Evolutionary conservation across 2,797 vertebrate species (phyloP), one percentile per base, ranked within the genome.

Genomic region (Epinephelus coioides): DNA sequence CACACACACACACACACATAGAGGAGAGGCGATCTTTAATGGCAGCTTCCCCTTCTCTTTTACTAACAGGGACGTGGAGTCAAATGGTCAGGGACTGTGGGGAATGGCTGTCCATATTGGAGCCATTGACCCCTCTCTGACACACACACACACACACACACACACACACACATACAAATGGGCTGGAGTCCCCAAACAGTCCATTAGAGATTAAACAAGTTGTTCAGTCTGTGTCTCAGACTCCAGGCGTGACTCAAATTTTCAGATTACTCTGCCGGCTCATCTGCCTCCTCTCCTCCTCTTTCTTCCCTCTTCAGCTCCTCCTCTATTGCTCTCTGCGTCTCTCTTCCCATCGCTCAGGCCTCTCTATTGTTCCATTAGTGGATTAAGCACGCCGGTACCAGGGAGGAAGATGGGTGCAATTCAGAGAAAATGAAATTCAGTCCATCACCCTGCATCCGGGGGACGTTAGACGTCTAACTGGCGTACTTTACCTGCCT

Each of bases 141-240:
- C 60, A 17, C 65, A 74, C 44, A 79, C 38, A 50, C 60, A 21
- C 23, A 23, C 21, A 50, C 6, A 51, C 7, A 76, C 55, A 49
- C 69, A 75, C 75, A 78, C 49, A 63, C 25, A 56, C 25, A 43
- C 2, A 51, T 1, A 60, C 4, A 63, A 54, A 73, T 21, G 49
- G 27, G 60, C 30, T 12, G 0, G 6, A 85, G 23, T 56, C 40
- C 59, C 65, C 30, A 57, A 66, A 69, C 76, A 69, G 50, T 82
- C 84, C 87, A 89, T 90, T 87, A 86, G 79, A 83, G 83, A 89
- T 84, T 82, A 83, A 87, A 88, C 68, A 82, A 78, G 68, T 86
- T 77, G 60, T 83, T 82, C 73, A 47, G 66, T 78, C 78, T 23
- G 44, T 59, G 73, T 78, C 81, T 85, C 68, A 72, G 73, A 83